Evolutionary conservation across 2,113 vertebrate species (phyloP), one percentile per base, ranked within the genome.

Genomic region (Anas platyrhynchos): DNA sequence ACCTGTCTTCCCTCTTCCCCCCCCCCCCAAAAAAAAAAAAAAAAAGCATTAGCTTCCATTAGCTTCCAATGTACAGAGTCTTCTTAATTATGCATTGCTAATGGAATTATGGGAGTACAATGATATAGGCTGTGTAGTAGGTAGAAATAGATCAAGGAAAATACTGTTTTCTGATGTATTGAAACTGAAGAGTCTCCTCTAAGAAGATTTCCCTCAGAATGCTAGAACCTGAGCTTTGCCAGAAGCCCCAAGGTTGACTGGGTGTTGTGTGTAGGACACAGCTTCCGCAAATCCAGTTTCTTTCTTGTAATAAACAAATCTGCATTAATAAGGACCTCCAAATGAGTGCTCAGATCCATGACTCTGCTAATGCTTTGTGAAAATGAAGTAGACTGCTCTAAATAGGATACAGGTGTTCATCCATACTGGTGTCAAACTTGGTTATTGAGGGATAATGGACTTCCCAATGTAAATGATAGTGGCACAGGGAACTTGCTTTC

Each of bases 371-470:
- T 88, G 66, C 61, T 65, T 94, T 96, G 74, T 92, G 95, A 96
- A 96, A 97, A 96, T 89, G 50, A 92, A 88, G 75, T 58, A 72
- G 61, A 32, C 79, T 88, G 65, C 32, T 91, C 43, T 92, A 86
- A 93, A 94, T 52, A 63, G 78, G 91, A 71, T 95, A 89, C 91
- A 96, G 92, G 88, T 97, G 95, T 95, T 94, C 88, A 71, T 76
- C 78, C 86, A 86, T 72, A 79, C 66, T 75, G 34, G 48, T 94
- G 95, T 95, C 97, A 96, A 7, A 94, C 72, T 95, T 4, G 0
- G 54, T 95, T 97, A 97, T 29, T 79, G 88, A 81, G 75, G 72
- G 25, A 68, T 86, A 71, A 87, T 23, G 46, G 59, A 26, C 50
- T 94, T 91, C 65, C 88, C 56, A 56, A 5, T 55, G 55, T 76